Evolutionary conservation across 1,140 invertebrate genomes (phyloP), one percentile per base, ranked within the genome.

Genomic region (Colletes latitarsis): DNA sequence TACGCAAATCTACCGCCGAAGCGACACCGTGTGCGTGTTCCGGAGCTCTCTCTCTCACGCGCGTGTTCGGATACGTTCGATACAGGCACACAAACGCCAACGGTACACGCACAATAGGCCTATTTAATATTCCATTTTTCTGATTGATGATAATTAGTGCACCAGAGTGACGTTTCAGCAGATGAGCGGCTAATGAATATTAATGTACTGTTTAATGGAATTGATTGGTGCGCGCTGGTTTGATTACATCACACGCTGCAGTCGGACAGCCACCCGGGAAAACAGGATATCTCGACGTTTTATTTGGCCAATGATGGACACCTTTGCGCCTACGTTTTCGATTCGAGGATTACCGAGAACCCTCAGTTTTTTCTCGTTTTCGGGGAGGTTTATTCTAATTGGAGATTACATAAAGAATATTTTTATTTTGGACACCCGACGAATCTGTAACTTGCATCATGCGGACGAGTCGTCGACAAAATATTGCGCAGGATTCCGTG

Each of bases 1-100:
- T 79, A 85, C 80, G 83, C 83, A 85, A 86, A 86, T 77, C 83
- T 63, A 57, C 60, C 10, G 63, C 6, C 57, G 57, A 58, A 58
- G 6, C n/a, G 9, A 14, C 49, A 17, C 17, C 5, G n/a, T 17
- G n/a, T 58, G 57, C 57, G 19, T 19, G 43, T 46, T 9, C 6
- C 9, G 43, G 43, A 30, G 30, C 30, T 30, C 30, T 30, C 30
- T 30, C 30, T 30, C 17, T 43, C 5, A 0, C 41, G 17, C 43
- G 41, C 9, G 21, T 19, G 49, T 3, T 8, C 30, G 52, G 30
- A 14, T 30, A 30, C 30, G 49, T 39, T 30, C n/a, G 43, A 21
- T 43, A 4, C 15, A 39, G 4, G n/a, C 63, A 4, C 39, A 9
- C 15, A 14, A 30, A n/a, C 10, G 5, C 43, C 10, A 39, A 10